Percentiles rank a stretch among this genome's conserved stretches.
These are phyloP conservation scores for Oreonectes daqikongensis DNA, from an alignment of 2,797 vertebrate species.

Conservation along the genomic window DNA sequence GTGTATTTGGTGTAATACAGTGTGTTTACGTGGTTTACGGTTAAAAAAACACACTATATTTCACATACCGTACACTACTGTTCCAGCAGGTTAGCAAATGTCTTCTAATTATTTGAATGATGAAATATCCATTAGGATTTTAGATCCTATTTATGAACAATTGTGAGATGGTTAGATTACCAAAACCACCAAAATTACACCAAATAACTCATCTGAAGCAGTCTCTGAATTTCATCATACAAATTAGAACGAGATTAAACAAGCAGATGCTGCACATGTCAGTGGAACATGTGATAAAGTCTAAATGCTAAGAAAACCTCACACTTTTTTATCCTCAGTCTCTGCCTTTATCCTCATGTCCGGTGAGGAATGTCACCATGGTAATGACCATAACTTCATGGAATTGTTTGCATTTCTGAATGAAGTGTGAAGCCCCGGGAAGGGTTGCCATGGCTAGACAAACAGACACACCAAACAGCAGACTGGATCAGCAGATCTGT, in stretches of 20 bases:
- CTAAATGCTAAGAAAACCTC: not conserved
- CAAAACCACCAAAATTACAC: too few relatives aligned
- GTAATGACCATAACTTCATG: conserved; percentile 41
- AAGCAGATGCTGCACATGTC: not conserved
- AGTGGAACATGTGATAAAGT: not conserved
- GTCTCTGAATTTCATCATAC: too few relatives aligned
- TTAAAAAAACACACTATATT: too few relatives aligned
- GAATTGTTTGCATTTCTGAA: conserved; percentile 53
- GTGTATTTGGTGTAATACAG: too few relatives aligned
- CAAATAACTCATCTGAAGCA: too few relatives aligned
- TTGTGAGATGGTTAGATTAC: too few relatives aligned
- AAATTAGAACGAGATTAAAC: not conserved
- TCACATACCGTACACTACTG: too few relatives aligned
- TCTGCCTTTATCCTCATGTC: conserved; percentile 50
- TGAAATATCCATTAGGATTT: too few relatives aligned
- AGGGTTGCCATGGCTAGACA: conserved; percentile 48
- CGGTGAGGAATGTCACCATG: conserved; percentile 61
- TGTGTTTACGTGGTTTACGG: too few relatives aligned
- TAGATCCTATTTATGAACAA: too few relatives aligned
- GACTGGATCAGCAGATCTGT: conserved; percentile 9
- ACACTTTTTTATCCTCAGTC: not conserved
- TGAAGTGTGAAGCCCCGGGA: conserved; percentile 56
- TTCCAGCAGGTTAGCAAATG: too few relatives aligned
- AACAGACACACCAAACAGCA: conserved; percentile 36
- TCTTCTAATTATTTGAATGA: too few relatives aligned